Evolutionary conservation across 1,140 invertebrate species (phyloP), one percentile per base, ranked within the genome.

Genomic region (Drosophila arizonae): DNA sequence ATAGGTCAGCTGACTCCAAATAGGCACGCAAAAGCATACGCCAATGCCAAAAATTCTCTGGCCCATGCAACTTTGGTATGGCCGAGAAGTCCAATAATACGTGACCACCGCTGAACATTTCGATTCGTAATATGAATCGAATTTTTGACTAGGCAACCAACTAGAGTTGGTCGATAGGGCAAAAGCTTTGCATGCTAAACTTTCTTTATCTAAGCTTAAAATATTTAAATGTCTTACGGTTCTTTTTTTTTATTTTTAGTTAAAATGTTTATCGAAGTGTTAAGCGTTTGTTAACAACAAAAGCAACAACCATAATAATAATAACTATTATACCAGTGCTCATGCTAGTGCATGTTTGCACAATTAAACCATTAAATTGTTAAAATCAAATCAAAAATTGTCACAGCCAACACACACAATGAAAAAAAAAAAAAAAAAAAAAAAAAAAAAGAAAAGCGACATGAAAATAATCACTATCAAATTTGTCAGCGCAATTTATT

Each of bases 351-450:
- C 45, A 41, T 55, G 45, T 39, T 56, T 51, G 43, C 13, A 58
- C 79, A 81, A 82, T 86, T 87, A 87, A 84, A 87, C 79, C 36
- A 90, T 90, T 90, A 90, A 89, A 79, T 86, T 90, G 77, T 90
- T 90, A 86, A 60, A 82, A 82, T 77, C 79, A 68, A 79, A 85
- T 87, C 66, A 81, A 78, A 39, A 73, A 43, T 60, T 26, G n/a
- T 58, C 55, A 50, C 63, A 75, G 61, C 50, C 43, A 30, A 30
- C 64, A 79, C 67, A 86, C 36, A 9, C 43, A 46, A 17, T 46
- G 43, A 2, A 46, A 17, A 17, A 17, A 70, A 24, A 30, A 63
- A 70, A 63, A 70, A 17, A 17, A 21, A 17, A 17, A 46, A 71
- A 26, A 17, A 17, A 17, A 46, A 17, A 17, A 46, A 71, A 26